A percentile compares a stretch with the other conserved stretches of the same genome.
These are phyloP conservation scores for Bovichtus diacanthus DNA, from an alignment of 2,797 vertebrate species.

Conservation along the genomic window DNA sequence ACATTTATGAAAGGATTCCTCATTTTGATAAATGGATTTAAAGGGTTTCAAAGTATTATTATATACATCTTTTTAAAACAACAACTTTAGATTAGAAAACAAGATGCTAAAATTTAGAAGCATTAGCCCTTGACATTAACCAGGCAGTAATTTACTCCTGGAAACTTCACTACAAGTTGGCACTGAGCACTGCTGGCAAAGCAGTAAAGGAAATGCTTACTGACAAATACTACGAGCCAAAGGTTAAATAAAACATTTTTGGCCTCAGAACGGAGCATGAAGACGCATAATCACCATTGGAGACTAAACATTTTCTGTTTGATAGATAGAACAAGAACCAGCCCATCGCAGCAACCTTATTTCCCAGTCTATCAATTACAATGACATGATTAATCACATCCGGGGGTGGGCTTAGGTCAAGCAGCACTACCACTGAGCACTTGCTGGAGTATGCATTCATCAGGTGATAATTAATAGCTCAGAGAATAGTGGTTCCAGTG, in stretches of 20 bases:
- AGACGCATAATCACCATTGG: constrained; percentile 39
- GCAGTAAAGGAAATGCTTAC: constrained; percentile 44
- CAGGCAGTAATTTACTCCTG: constrained; percentile 25
- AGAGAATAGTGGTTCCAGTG: background rate
- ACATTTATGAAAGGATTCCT: constrained; percentile 11
- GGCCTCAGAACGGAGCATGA: constrained; percentile 24
- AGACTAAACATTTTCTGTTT: constrained; percentile 39
- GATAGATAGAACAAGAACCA: constrained; percentile 27
- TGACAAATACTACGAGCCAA: constrained; percentile 53
- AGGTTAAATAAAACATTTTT: constrained; percentile 63
- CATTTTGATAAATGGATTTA: constrained; percentile 18
- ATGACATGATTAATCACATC: constrained; percentile 45
- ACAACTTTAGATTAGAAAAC: constrained; percentile 17
- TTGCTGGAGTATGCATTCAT: constrained; percentile 33
- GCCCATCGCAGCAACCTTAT: background rate
- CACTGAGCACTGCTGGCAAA: constrained; percentile 45
- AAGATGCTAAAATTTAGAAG: constrained; percentile 19
- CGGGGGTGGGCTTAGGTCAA: constrained; percentile 35
- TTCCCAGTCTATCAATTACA: constrained; percentile 49
- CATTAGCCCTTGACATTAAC: constrained; percentile 32
- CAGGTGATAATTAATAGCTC: constrained; percentile 46
- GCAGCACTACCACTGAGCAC: constrained; percentile 13
- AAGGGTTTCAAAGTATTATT: constrained; percentile 2
- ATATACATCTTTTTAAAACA: constrained; percentile 6
- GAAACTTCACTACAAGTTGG: constrained; percentile 39